phyloP scores from a whole-genome alignment of 2,113 vertebrate species.

The Garra rufa region DNA sequence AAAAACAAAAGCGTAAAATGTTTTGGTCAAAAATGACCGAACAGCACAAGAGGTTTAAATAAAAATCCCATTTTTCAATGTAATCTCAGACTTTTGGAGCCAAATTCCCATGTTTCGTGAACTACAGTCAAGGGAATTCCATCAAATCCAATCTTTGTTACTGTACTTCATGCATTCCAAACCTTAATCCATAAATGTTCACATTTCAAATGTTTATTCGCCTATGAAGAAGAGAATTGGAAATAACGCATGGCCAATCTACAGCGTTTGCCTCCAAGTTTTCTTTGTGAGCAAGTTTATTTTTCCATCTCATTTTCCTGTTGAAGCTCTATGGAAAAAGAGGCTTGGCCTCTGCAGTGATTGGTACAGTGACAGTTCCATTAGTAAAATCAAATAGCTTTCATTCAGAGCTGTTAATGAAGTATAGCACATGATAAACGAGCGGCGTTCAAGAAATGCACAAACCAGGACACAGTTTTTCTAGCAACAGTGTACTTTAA shows the following conservation, averaged over 20 bases:
- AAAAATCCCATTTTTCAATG: background rate
- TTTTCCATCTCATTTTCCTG: background rate
- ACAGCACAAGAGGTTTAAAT: background rate
- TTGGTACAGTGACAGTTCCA: background rate
- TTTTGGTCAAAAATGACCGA: background rate
- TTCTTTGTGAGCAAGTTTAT: background rate
- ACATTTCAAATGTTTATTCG: background rate
- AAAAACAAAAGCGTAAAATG: background rate
- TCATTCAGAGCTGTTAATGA: conserved; percentile 2
- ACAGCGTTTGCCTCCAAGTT: background rate
- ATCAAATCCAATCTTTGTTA: background rate
- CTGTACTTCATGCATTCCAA: background rate
- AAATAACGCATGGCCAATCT: background rate
- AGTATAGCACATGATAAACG: background rate
- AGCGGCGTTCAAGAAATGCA: background rate
- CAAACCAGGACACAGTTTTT: conserved; percentile 49
- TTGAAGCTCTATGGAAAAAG: background rate
- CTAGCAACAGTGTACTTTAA: conserved; percentile 78
- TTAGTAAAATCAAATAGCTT: conserved; percentile 24
- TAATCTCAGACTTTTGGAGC: background rate
- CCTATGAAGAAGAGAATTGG: background rate
- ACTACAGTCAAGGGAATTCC: background rate
- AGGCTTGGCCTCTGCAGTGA: background rate
- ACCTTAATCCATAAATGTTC: background rate
- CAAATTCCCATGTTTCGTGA: background rate